Conservation (phyloP, 2,797 vertebrate genomes). For the Acridotheres tristis region DNA sequence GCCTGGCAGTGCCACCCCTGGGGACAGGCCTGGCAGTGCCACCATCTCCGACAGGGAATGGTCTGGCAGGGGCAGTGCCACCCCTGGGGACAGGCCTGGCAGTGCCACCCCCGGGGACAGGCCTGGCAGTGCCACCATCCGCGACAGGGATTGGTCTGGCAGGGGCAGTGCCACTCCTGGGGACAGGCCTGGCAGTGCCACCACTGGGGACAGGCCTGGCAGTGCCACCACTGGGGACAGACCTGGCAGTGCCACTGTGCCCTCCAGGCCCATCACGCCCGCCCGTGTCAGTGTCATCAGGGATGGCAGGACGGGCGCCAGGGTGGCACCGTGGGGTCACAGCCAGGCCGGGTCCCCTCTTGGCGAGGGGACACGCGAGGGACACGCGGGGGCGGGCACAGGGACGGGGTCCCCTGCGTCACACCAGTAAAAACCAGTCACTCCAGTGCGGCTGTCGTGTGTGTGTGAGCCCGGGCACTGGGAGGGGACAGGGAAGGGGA, state of each 20-base stretch:
- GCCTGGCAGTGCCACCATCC: no score
- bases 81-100: no score
- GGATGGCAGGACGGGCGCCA: background rate
- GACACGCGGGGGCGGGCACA: background rate
- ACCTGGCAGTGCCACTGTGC: background rate
- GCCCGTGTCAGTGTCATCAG: background rate
- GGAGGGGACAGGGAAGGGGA: background rate
- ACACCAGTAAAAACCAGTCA: background rate
- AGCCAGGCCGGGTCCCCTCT: background rate
- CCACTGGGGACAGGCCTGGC: background rate
- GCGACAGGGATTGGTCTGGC: no score
- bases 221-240: background rate
- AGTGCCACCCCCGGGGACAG: no score
- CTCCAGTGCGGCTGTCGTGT: background rate
- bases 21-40: no score
- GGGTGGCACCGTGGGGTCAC: background rate
- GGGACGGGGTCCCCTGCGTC: background rate
- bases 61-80: no score
- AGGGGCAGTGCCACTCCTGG: background rate
- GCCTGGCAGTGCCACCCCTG: no score
- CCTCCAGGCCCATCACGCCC: background rate
- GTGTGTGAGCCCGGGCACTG: background rate
- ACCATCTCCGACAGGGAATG: no score
- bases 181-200: no score
- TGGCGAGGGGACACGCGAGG: background rate